Percentiles rank a stretch among this genome's conserved stretches.
These are phyloP conservation scores for Nycticryphes semicollaris DNA, from an alignment of 2,113 vertebrate genomes.

Conservation along the genomic window DNA sequence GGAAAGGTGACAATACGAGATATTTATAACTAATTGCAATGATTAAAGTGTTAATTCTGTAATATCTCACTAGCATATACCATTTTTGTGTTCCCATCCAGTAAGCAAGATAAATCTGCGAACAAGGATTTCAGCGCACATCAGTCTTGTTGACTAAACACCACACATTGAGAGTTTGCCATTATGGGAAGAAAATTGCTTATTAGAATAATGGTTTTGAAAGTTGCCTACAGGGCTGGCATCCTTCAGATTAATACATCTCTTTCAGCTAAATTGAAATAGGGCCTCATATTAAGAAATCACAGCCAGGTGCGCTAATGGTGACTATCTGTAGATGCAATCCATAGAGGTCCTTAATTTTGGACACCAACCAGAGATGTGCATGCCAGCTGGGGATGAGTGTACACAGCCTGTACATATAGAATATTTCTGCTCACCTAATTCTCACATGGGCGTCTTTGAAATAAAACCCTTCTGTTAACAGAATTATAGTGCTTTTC, in stretches of 20 bases:
- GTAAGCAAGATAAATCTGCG: not conserved
- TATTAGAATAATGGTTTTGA: not conserved
- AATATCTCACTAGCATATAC: not conserved
- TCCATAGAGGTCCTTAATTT: not conserved
- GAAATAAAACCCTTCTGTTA: not conserved
- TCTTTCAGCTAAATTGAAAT: not conserved
- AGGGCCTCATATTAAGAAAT: not conserved
- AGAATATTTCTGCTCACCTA: not conserved
- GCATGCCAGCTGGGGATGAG: not conserved
- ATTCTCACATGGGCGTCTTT: not conserved
- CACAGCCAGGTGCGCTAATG: not conserved
- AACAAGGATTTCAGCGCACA: not conserved
- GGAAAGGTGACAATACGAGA: not conserved
- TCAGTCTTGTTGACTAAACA: not conserved
- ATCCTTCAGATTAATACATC: not conserved
- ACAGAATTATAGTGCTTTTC: not conserved
- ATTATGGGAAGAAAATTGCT: not conserved
- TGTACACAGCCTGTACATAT: not conserved
- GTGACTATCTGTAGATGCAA: not conserved
- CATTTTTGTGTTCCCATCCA: not conserved
- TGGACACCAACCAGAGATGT: not conserved
- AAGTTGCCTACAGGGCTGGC: not conserved
- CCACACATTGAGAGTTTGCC: not conserved
- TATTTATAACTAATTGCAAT: not conserved
- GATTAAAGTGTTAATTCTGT: conserved; percentile 5